phyloP scores from a whole-genome alignment of 2,113 vertebrate genomes.

The Kryptolebias marmoratus region DNA sequence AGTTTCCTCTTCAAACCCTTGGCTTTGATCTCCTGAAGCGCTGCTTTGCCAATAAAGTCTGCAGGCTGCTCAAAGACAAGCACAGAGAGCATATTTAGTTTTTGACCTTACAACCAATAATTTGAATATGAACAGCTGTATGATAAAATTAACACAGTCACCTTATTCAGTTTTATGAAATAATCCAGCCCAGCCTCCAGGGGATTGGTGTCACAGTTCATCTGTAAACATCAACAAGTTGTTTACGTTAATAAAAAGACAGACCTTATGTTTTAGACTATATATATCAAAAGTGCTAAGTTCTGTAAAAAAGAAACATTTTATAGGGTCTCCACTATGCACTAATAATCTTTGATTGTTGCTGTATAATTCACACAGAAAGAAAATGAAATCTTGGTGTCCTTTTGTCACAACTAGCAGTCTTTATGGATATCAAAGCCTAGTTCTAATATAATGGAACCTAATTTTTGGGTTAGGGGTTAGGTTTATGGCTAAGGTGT shows the following conservation, averaged over 20 bases:
- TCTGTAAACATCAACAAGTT: conserved; percentile 78
- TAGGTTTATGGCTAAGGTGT: no score
- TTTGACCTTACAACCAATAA: neutral
- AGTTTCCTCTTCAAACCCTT: conserved; percentile 87
- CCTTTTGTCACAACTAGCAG: no score
- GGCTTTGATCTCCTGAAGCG: conserved; percentile 90
- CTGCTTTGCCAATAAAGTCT: conserved; percentile 93
- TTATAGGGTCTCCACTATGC: no score
- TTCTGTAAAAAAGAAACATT: no score
- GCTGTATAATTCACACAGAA: no score
- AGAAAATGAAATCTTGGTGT: no score
- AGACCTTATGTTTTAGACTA: neutral
- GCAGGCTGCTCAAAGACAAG: conserved; percentile 79
- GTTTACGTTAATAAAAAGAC: neutral
- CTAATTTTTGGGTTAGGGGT: no score
- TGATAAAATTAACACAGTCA: conserved; percentile 48
- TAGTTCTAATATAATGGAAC: no score
- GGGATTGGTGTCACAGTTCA: conserved; percentile 98
- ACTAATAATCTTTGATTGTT: no score
- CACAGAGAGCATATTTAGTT: neutral
- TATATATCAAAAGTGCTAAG: no score
- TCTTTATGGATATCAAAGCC: no score
- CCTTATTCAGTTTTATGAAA: conserved; percentile 97
- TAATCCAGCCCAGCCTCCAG: conserved; percentile 94
- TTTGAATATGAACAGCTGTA: neutral